These are phyloP conservation scores for Drosophila albomicans DNA, from an alignment of 1,140 invertebrate species.

Conservation along the genomic window DNA sequence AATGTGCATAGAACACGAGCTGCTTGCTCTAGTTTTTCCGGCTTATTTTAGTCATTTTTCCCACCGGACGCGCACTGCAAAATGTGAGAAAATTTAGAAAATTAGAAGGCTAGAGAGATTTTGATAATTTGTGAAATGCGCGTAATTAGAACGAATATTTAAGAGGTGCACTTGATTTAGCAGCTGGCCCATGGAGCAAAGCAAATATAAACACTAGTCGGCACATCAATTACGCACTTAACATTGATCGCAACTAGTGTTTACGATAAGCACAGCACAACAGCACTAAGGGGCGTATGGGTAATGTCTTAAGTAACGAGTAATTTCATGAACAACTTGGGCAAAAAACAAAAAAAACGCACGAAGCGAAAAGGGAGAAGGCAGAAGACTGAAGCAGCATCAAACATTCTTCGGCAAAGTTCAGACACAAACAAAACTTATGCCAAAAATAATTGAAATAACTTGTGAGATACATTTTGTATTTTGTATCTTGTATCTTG, in stretches of 20 bases:
- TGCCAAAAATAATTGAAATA: conserved; percentile 76
- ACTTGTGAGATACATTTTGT: conserved; percentile 57
- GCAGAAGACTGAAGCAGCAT: conserved; percentile 36
- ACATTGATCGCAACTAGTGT: conserved; percentile 60
- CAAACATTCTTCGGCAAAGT: conserved; percentile 61
- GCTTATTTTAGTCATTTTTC: conserved; percentile 63
- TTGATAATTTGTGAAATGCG: conserved; percentile 39
- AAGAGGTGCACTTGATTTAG: conserved; percentile 49
- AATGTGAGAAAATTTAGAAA: conserved; percentile 27
- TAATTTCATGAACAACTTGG: conserved; percentile 46
- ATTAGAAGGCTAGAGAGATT: neutral
- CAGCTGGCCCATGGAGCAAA: conserved; percentile 38
- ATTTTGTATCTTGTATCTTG: conserved; percentile 24
- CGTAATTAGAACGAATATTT: conserved; percentile 52
- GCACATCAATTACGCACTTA: conserved; percentile 33
- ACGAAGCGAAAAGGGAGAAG: neutral
- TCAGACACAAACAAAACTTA: conserved; percentile 48
- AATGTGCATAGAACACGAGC: conserved; percentile 58
- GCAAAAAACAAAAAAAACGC: conserved; percentile 14
- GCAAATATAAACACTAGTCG: conserved; percentile 24
- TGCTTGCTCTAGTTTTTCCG: conserved; percentile 72
- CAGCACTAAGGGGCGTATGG: conserved; percentile 67
- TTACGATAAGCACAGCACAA: conserved; percentile 41
- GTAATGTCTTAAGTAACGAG: conserved; percentile 64
- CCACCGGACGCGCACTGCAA: conserved; percentile 29